Conservation (phyloP, 2,888 invertebrate species). For the Archaeoteleia sp. region DNA sequence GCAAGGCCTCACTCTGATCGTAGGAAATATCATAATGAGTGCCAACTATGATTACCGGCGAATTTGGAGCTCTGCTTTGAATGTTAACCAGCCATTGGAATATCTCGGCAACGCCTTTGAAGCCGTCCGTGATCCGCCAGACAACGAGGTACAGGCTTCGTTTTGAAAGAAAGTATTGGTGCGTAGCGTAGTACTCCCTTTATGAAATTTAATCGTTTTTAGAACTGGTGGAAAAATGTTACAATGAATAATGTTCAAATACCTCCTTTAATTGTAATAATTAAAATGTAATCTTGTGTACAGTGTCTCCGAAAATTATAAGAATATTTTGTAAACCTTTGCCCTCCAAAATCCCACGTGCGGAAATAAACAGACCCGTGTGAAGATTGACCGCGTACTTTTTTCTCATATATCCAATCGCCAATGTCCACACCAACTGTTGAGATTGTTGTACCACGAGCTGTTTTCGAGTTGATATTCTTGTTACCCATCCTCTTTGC, state of each 20-base stretch:
- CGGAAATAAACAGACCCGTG: conserved; percentile 92
- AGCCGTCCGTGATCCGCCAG: conserved; percentile 95
- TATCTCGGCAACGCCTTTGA: conserved; percentile 91
- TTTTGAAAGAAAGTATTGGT: conserved; percentile 98
- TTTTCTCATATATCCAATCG: conserved; percentile 94
- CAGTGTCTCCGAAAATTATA: too few species aligned
- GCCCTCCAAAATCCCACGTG: conserved; percentile 99
- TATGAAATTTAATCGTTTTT: background rate
- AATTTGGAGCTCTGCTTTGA: conserved; percentile 94
- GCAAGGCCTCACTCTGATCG: conserved; percentile 86
- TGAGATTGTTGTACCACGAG: conserved; percentile 89
- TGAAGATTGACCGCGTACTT: conserved; percentile 83
- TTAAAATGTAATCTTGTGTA: too few species aligned
- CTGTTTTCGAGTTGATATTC: conserved; percentile 84
- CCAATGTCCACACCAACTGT: conserved; percentile 99
- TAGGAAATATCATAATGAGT: conserved; percentile 94
- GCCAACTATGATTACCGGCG: conserved; percentile 96
- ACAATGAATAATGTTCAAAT: background rate
- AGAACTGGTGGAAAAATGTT: background rate
- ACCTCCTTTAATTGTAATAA: background rate
- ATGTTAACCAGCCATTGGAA: conserved; percentile 97
- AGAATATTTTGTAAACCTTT: conserved; percentile 73
- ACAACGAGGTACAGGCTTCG: conserved; percentile 95
- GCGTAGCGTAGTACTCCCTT: conserved; percentile 97
- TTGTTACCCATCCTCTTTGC: conserved; percentile 96